phyloP scores from a whole-genome alignment of 2,113 vertebrate species.

The Struthidea cinerea region DNA sequence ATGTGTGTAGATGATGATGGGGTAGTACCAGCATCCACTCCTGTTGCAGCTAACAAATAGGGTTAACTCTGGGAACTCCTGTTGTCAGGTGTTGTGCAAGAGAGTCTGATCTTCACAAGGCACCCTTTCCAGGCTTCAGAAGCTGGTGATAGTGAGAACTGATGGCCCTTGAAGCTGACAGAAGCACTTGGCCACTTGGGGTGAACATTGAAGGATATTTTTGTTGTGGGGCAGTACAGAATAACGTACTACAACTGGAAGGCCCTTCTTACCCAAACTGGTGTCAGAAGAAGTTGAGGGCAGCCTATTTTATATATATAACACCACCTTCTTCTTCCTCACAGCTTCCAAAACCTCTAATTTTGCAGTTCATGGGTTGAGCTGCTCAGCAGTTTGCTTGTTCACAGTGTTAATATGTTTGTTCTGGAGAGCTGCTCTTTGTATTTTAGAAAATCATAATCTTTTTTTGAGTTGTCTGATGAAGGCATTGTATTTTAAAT shows the following conservation, averaged over 20 bases:
- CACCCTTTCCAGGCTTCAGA: background rate
- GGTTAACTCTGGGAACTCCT: background rate
- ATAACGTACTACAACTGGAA: background rate
- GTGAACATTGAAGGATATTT: background rate
- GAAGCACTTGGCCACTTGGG: background rate
- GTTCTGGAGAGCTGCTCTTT: background rate
- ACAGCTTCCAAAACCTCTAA: background rate
- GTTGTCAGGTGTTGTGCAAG: background rate
- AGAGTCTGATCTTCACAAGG: background rate
- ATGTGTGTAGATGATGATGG: background rate
- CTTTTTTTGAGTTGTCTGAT: background rate
- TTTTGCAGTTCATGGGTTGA: background rate
- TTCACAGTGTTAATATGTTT: background rate
- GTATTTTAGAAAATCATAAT: background rate
- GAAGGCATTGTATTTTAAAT: background rate
- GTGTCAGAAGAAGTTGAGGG: background rate
- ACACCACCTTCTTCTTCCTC: background rate
- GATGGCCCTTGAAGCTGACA: background rate
- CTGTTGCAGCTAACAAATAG: background rate
- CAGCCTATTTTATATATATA: background rate
- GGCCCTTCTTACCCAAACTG: background rate
- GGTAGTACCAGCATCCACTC: background rate
- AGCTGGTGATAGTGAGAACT: background rate
- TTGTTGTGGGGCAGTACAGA: background rate
- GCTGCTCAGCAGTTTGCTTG: background rate